These are phyloP conservation scores for Andrena dorsata DNA, from an alignment of 2,888 invertebrate genomes.

Conservation along the genomic window DNA sequence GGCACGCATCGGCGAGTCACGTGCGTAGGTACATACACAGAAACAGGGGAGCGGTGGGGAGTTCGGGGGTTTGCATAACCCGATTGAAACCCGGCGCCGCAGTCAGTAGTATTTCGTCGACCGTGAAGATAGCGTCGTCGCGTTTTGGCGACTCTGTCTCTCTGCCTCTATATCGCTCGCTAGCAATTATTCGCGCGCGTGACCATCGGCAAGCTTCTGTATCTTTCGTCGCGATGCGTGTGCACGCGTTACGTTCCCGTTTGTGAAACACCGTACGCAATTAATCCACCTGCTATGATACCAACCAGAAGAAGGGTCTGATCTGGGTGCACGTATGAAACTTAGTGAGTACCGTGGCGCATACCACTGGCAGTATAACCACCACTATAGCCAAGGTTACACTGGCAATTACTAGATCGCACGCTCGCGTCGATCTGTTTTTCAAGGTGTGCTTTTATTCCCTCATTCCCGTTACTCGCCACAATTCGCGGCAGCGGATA, in stretches of 20 bases:
- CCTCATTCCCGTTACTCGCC: not conserved
- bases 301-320: slow-evolving; percentile 39
- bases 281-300: slow-evolving; percentile 48
- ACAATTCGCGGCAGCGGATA: not conserved
- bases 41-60: slow-evolving; percentile 31
- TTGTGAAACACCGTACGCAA: slow-evolving; percentile 17
- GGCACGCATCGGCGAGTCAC: slow-evolving; percentile 42
- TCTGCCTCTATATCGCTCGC: not conserved
- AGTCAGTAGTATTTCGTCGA: slow-evolving; percentile 56
- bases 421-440: slow-evolving; percentile 18
- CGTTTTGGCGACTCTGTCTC: not conserved
- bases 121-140: slow-evolving; percentile 11
- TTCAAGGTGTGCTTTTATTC: slow-evolving; percentile 46
- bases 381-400: not conserved
- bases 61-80: slow-evolving; percentile 55
- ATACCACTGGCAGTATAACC: not conserved
- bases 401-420: not conserved
- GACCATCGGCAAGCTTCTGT: not conserved
- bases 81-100: slow-evolving; percentile 48
- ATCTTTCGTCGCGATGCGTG: slow-evolving; percentile 34
- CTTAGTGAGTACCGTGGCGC: slow-evolving; percentile 32
- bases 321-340: slow-evolving; percentile 39
- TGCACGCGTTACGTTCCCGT: slow-evolving; percentile 12
- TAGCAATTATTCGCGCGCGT: not conserved
- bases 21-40: slow-evolving; percentile 35